These are phyloP conservation scores for Enteromius anoplus DNA, from an alignment of 2,797 vertebrate species.

Conservation along the genomic window DNA sequence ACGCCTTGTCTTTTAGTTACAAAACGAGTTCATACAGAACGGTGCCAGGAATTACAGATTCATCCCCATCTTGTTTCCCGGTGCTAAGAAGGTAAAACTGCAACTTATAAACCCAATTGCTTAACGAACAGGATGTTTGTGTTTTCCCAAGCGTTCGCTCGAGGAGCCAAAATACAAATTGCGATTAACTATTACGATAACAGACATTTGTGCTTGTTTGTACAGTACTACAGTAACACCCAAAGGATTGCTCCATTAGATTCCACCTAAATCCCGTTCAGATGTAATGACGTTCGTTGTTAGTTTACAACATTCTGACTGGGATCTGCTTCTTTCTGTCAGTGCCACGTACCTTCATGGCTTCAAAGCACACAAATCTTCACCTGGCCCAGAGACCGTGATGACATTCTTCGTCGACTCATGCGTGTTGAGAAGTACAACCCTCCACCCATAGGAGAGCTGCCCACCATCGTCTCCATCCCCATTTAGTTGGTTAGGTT, in stretches of 20 bases:
- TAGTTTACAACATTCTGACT: not conserved
- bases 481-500: constrained; percentile 68
- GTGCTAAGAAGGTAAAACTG: constrained; percentile 76
- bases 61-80: constrained; percentile 83
- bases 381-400: constrained; percentile 78
- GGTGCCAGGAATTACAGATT: constrained; percentile 85
- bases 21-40: constrained; percentile 85
- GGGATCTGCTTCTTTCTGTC: not conserved
- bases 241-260: not conserved
- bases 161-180: not conserved
- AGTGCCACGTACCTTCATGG: constrained; percentile 84
- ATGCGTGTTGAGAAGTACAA: constrained; percentile 86
- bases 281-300: not conserved
- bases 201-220: constrained; percentile 11
- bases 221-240: not conserved
- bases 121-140: not conserved
- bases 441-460: constrained; percentile 79
- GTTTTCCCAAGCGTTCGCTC: not conserved
- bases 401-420: constrained; percentile 81
- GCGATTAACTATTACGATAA: not conserved
- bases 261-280: constrained; percentile 8
- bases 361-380: constrained; percentile 83
- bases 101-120: not conserved
- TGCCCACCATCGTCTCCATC: constrained; percentile 83
- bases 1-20: constrained; percentile 69